phyloP scores from a whole-genome alignment of 2,888 invertebrate species.

The Hermaeophaga mercurialis region DNA sequence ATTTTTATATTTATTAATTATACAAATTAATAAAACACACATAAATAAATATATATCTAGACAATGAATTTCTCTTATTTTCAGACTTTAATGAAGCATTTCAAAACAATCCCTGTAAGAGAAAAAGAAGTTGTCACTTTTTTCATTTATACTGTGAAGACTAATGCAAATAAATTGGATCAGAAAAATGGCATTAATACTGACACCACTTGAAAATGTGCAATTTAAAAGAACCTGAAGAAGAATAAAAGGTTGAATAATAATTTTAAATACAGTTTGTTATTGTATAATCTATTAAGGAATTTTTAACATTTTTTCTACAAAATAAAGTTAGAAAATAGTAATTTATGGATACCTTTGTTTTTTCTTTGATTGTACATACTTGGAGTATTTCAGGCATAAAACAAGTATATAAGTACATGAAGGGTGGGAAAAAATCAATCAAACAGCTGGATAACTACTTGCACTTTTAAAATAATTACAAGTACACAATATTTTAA shows the following conservation, averaged over 20 bases:
- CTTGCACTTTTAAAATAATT: too few relatives aligned
- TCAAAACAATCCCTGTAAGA: conserved; percentile 90
- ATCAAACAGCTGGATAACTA: too few relatives aligned
- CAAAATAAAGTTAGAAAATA: conserved; percentile 15
- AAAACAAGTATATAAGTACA: too few relatives aligned
- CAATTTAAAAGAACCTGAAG: conserved; percentile 22
- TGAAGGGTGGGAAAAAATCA: too few relatives aligned
- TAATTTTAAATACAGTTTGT: conserved; percentile 33
- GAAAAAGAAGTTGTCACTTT: conserved; percentile 94
- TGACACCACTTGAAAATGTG: conserved; percentile 60
- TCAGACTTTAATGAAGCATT: conserved; percentile 92
- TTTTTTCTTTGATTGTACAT: neutral
- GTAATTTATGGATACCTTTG: neutral
- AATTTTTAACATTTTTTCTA: conserved; percentile 33
- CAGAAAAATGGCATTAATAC: conserved; percentile 78
- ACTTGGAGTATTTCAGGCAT: too few relatives aligned
- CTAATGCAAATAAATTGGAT: conserved; percentile 86
- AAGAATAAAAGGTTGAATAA: conserved; percentile 1
- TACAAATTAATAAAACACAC: too few relatives aligned
- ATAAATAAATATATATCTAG: too few relatives aligned
- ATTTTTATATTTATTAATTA: too few relatives aligned
- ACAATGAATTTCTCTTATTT: conserved; percentile 58
- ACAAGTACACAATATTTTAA: too few relatives aligned
- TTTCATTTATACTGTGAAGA: conserved; percentile 96
- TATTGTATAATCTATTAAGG: conserved; percentile 31